A percentile compares a stretch with the other conserved stretches of the same genome.
Evolutionary conservation across 2,888 invertebrate species (phyloP).

Genomic region (Callimorpha dominula): DNA sequence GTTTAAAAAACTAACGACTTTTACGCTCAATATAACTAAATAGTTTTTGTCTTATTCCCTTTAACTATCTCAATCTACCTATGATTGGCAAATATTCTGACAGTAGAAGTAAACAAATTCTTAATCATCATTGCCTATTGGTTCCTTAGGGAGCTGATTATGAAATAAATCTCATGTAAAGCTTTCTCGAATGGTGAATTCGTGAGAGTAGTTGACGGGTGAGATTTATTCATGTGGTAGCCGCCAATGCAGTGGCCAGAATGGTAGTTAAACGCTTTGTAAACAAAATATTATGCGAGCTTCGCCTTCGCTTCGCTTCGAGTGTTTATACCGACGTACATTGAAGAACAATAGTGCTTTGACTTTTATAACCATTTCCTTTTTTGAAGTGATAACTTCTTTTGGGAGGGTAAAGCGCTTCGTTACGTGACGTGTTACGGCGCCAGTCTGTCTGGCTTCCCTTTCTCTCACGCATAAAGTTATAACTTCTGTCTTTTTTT

Average conservation of each 20-base stretch:
- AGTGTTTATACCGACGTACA: conserved; percentile 45
- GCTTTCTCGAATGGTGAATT: conserved; percentile 46
- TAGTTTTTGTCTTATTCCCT: background rate
- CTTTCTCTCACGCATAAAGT: too few species aligned
- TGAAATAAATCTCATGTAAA: conserved; percentile 43
- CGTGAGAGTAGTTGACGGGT: conserved; percentile 34
- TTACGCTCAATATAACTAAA: background rate
- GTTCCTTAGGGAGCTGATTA: conserved; percentile 20
- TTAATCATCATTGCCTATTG: conserved; percentile 27
- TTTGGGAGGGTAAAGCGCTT: too few species aligned
- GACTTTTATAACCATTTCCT: conserved; percentile 15
- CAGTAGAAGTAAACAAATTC: conserved; percentile 14
- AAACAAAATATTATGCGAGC: conserved; percentile 55
- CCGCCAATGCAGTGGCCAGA: conserved; percentile 67
- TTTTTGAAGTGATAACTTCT: background rate
- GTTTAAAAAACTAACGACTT: too few species aligned
- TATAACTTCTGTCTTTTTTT: too few species aligned
- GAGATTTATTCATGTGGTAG: conserved; percentile 57
- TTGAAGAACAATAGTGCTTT: conserved; percentile 29
- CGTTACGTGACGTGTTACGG: too few species aligned
- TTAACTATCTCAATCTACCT: background rate
- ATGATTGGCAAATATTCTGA: conserved; percentile 21
- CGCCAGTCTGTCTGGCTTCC: too few species aligned
- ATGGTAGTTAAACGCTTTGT: conserved; percentile 55
- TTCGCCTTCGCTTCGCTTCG: conserved; percentile 18